These are phyloP conservation scores for Austrolebias charrua DNA, from an alignment of 2,797 vertebrate species.

Conservation along the genomic window DNA sequence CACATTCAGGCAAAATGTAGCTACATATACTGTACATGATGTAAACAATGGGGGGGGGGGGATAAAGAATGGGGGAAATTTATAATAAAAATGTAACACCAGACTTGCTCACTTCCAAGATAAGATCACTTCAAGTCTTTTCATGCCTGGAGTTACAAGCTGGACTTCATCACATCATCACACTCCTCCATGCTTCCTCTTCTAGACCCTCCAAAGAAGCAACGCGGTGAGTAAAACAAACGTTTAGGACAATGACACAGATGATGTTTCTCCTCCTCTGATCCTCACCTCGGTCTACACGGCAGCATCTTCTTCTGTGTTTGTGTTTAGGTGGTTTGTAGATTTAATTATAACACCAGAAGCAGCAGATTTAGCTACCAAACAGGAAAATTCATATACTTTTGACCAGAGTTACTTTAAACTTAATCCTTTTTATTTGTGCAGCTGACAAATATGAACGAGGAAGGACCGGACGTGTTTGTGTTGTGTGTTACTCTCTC, in stretches of 20 bases:
- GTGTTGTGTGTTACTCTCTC: conserved; percentile 29
- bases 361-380: conserved; percentile 53
- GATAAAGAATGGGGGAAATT: conserved; percentile 21
- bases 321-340: conserved; percentile 31
- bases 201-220: conserved; percentile 36
- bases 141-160: conserved; percentile 52
- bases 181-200: conserved; percentile 19
- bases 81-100: conserved; percentile 37
- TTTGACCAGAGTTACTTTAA: conserved; percentile 51
- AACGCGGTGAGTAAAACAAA: conserved; percentile 57
- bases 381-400: conserved; percentile 40
- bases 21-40: conserved; percentile 56
- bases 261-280: conserved; percentile 29
- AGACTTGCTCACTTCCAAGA: conserved; percentile 48
- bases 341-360: conserved; percentile 48
- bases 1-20: conserved; percentile 60
- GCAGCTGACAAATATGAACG: conserved; percentile 49
- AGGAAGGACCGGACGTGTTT: conserved; percentile 28
- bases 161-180: conserved; percentile 47
- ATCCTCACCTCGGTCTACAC: conserved; percentile 3
- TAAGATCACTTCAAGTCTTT: conserved; percentile 35
- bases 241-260: conserved; percentile 51
- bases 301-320: conserved; percentile 17
- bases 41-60: conserved; percentile 19
- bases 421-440: conserved; percentile 55